These are phyloP conservation scores for Upupa epops DNA, from an alignment of 2,113 vertebrate genomes.

Conservation along the genomic window DNA sequence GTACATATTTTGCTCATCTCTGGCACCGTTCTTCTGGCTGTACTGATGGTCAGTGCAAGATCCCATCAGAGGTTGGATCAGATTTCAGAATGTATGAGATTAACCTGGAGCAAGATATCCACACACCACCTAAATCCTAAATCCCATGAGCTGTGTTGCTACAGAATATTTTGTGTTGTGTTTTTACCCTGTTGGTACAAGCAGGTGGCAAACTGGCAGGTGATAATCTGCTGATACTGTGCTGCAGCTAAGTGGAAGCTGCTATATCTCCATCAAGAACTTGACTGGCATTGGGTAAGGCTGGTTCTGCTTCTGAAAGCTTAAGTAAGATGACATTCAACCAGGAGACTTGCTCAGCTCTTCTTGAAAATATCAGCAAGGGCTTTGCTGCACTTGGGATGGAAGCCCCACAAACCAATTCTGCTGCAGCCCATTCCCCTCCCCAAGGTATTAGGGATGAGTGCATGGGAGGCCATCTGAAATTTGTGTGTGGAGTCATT, in stretches of 20 bases:
- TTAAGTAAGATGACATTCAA: not conserved
- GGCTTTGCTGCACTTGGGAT: not conserved
- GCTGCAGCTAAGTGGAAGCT: not conserved
- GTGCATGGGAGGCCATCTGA: accelerated
- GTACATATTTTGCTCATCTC: not conserved
- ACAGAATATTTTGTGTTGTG: not conserved
- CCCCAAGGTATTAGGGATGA: not conserved
- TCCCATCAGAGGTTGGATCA: not conserved
- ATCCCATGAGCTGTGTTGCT: not conserved
- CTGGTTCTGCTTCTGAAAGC: not conserved
- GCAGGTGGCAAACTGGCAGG: not conserved
- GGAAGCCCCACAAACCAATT: not conserved
- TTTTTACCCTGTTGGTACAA: not conserved
- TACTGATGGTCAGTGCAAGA: accelerated
- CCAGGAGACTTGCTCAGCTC: not conserved
- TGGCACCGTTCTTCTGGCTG: not conserved
- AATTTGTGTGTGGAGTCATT: not conserved
- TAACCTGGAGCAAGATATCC: not conserved
- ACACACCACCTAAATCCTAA: not conserved
- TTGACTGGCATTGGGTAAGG: not conserved
- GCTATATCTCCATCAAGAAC: not conserved
- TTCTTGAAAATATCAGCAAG: not conserved
- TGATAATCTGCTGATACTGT: not conserved
- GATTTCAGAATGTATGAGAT: not conserved
- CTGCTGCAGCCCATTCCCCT: not conserved